These are phyloP conservation scores for Argyrosomus regius DNA, from an alignment of 2,797 vertebrate species.

Conservation along the genomic window DNA sequence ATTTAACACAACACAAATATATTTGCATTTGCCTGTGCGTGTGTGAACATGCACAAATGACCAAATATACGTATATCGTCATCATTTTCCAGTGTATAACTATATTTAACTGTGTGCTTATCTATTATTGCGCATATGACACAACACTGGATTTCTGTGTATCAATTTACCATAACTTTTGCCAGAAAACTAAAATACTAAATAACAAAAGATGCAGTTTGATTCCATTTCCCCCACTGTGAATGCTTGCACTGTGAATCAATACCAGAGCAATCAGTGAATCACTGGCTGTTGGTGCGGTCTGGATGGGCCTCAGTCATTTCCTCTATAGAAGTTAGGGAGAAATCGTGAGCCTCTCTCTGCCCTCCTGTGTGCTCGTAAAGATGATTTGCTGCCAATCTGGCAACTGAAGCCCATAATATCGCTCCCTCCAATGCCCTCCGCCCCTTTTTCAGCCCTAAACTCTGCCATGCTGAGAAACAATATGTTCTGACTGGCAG, in stretches of 20 bases:
- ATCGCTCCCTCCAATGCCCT: constrained; percentile 69
- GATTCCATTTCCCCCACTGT: constrained; percentile 5
- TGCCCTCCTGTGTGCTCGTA: constrained; percentile 64
- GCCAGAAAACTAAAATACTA: neutral
- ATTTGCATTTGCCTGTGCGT: constrained; percentile 25
- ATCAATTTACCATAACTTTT: constrained; percentile 1
- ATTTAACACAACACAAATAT: constrained; percentile 63
- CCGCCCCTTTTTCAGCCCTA: constrained; percentile 68
- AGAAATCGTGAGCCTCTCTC: constrained; percentile 50
- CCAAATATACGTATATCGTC: neutral
- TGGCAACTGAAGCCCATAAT: constrained; percentile 74
- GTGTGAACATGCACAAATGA: neutral
- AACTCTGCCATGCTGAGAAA: constrained; percentile 74
- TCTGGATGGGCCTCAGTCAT: constrained; percentile 43
- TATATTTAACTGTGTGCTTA: neutral
- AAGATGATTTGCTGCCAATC: constrained; percentile 81
- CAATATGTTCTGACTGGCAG: constrained; percentile 75
- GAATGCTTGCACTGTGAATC: constrained; percentile 14
- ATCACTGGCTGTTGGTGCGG: constrained; percentile 26
- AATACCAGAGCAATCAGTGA: constrained; percentile 54
- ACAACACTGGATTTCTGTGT: neutral
- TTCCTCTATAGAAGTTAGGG: constrained; percentile 45
- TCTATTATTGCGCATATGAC: neutral
- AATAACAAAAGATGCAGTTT: constrained; percentile 22
- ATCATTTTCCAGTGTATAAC: neutral